These are phyloP conservation scores for Octonoba sinensis DNA, from an alignment of 2,888 invertebrate genomes.

Conservation along the genomic window DNA sequence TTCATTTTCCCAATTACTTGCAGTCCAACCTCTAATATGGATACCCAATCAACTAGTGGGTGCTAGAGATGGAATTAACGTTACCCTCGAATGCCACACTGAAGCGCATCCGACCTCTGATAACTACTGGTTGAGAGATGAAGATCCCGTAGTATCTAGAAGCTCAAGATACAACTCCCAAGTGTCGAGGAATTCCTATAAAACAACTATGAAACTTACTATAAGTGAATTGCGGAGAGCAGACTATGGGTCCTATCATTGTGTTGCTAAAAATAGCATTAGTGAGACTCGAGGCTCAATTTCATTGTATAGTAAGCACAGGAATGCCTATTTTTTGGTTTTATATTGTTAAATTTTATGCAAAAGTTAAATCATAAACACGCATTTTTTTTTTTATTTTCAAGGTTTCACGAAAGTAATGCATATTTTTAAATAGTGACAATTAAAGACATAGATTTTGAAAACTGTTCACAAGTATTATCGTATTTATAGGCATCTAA, in stretches of 20 bases:
- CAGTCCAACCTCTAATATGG: slow-evolving; percentile 87
- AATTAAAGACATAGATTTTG: no score
- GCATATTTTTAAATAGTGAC: no score
- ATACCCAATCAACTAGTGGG: slow-evolving; percentile 88
- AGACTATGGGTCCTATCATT: slow-evolving; percentile 78
- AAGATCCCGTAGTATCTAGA: slow-evolving; percentile 60
- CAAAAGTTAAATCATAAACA: no score
- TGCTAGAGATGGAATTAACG: slow-evolving; percentile 80
- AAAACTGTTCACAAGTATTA: no score
- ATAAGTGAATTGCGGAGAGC: slow-evolving; percentile 82
- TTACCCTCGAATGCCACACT: slow-evolving; percentile 84
- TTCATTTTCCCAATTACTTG: no score
- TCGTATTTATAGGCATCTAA: no score
- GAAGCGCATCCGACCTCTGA: slow-evolving; percentile 90
- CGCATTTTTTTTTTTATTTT: no score
- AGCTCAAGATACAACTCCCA: slow-evolving; percentile 77
- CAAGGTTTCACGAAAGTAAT: no score
- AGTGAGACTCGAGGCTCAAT: slow-evolving; percentile 68
- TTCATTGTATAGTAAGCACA: slow-evolving; percentile 67
- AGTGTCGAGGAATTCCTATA: slow-evolving; percentile 74
- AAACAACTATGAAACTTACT: slow-evolving; percentile 87
- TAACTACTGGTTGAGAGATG: slow-evolving; percentile 81
- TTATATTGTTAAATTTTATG: no score
- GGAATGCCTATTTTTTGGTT: no score
- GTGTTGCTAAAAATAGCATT: slow-evolving; percentile 68